These are phyloP conservation scores for Cremastinae sp. DNA, from an alignment of 2,888 invertebrate genomes.

Conservation along the genomic window DNA sequence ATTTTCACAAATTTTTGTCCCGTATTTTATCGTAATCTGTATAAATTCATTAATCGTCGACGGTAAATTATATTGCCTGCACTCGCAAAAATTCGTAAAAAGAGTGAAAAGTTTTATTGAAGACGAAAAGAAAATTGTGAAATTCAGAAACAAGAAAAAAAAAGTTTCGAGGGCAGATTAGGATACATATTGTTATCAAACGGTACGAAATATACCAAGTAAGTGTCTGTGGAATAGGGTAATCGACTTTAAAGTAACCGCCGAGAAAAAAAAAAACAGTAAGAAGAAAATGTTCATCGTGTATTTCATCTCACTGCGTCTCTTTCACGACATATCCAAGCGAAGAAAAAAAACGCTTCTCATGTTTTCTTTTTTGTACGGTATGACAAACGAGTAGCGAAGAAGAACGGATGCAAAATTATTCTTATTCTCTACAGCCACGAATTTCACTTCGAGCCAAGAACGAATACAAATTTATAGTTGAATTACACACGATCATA, in stretches of 20 bases:
- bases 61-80: slow-evolving; percentile 34
- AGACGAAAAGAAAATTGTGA: slow-evolving; percentile 9
- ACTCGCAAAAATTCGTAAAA: slow-evolving; percentile 4
- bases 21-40: slow-evolving; percentile 11
- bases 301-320: slow-evolving; percentile 58
- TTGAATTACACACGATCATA: no score
- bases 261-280: slow-evolving; percentile 38
- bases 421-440: slow-evolving; percentile 6
- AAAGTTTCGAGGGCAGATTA: slow-evolving; percentile 34
- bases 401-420: neutral
- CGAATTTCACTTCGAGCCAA: slow-evolving; percentile 12
- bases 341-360: slow-evolving; percentile 21
- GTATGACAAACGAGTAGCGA: neutral
- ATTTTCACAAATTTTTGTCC: neutral
- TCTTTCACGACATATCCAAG: slow-evolving; percentile 68
- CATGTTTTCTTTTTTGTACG: slow-evolving; percentile 16
- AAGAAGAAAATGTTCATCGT: slow-evolving; percentile 36
- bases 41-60: slow-evolving; percentile 36
- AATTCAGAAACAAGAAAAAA: slow-evolving; percentile 25
- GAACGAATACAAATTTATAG: neutral
- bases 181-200: slow-evolving; percentile 48
- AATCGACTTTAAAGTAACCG: slow-evolving; percentile 47
- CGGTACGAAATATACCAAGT: slow-evolving; percentile 52
- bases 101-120: slow-evolving; percentile 39
- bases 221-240: slow-evolving; percentile 54